Evolutionary conservation across 2,797 vertebrate genomes (phyloP).

Genomic region (Silurus aristotelis): DNA sequence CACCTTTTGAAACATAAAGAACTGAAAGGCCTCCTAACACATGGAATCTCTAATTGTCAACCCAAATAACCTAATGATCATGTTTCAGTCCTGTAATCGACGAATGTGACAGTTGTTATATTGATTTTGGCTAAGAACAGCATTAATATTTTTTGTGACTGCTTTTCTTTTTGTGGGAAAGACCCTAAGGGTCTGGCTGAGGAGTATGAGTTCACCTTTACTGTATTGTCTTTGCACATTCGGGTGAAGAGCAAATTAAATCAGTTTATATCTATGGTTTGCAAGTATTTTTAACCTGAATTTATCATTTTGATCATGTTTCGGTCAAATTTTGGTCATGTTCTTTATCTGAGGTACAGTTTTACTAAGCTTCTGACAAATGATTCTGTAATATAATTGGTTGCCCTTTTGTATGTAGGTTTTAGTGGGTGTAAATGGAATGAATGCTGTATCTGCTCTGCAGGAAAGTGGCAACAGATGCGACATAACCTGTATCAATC

Average conservation of each 20-base stretch:
- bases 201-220: neutral
- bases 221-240: neutral
- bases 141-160: neutral
- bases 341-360: conserved; percentile 15
- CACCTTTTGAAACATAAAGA: conserved; percentile 12
- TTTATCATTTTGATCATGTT: conserved; percentile 24
- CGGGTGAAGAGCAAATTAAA: neutral
- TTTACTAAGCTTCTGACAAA: neutral
- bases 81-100: neutral
- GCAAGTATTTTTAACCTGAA: neutral
- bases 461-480: neutral
- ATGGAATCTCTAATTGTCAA: conserved; percentile 23
- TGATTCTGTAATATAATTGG: conserved; percentile 20
- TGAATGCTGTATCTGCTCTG: conserved; percentile 6
- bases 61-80: neutral
- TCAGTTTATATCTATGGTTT: conserved; percentile 9
- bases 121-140: neutral
- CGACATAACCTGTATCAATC: conserved; percentile 21
- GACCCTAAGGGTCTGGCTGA: neutral
- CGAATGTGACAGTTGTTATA: conserved; percentile 9
- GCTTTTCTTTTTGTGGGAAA: neutral
- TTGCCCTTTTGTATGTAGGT: conserved; percentile 2
- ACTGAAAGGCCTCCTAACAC: conserved; percentile 2
- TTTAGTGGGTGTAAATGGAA: neutral
- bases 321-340: neutral